A percentile compares a stretch with the other conserved stretches of the same genome.
These are phyloP conservation scores for Leptinotarsa rubiginosa DNA, from an alignment of 2,888 invertebrate species.

Conservation along the genomic window DNA sequence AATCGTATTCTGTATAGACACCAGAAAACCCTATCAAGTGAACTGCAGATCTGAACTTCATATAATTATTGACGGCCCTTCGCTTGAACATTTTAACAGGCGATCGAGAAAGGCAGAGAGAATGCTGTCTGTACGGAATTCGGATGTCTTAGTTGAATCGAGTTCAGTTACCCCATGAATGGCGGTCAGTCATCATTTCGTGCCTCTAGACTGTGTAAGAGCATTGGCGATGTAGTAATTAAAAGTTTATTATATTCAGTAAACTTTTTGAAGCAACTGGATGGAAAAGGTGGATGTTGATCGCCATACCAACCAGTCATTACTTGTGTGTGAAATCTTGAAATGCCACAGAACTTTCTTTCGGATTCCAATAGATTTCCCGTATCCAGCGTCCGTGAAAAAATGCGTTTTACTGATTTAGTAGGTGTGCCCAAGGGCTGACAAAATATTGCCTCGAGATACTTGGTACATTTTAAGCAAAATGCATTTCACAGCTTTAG, in stretches of 20 bases:
- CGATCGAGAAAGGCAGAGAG: constrained; percentile 12
- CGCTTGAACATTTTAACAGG: neutral
- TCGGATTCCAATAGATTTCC: neutral
- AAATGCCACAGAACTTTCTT: constrained; percentile 11
- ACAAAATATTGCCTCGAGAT: too few species aligned
- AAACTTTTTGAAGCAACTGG: constrained; percentile 9
- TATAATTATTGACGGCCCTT: neutral
- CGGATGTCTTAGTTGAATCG: constrained; percentile 22
- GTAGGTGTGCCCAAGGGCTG: too few species aligned
- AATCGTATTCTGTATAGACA: too few species aligned
- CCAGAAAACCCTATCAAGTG: neutral
- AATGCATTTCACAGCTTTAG: too few species aligned
- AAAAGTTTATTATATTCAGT: neutral
- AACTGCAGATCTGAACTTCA: neutral
- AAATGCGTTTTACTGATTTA: neutral
- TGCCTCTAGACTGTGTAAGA: constrained; percentile 11
- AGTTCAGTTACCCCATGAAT: constrained; percentile 28
- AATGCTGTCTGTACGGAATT: constrained; percentile 15
- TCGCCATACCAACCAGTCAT: neutral
- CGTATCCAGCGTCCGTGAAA: neutral
- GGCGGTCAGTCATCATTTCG: constrained; percentile 21
- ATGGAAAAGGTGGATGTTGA: constrained; percentile 1
- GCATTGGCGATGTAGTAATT: neutral
- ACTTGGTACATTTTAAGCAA: too few species aligned
- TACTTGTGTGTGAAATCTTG: constrained; percentile 4